Evolutionary conservation across 1,140 invertebrate species (phyloP), one percentile per base, ranked within the genome.

Genomic region (Melanaphis sacchari): DNA sequence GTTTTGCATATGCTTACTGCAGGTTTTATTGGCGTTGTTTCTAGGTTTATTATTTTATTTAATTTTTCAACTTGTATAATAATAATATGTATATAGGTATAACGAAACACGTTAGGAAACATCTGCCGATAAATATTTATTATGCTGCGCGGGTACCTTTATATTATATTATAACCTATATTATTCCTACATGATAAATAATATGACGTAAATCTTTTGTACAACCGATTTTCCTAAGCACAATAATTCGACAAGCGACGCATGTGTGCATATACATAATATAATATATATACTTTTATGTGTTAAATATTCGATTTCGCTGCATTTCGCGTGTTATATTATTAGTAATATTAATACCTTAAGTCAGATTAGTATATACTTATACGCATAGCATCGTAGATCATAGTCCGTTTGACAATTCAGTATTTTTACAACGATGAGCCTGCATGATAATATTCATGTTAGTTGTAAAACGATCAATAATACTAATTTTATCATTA

Each of bases 61-160:
- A 41, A 85, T 46, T 87, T 43, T 46, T 18, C 31, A n/a, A 15
- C 41, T 41, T n/a, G 26, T 87, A 87, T 21, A 87, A n/a, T 31
- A 40, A 82, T 22, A 82, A 49, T 49, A 49, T 0, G 43, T 21
- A 66, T 76, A 18, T 38, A 82, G 8, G 3, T 40, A 38, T 24
- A 38, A 85, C 40, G 38, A 40, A 85, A 88, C 43, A 88, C 85
- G 85, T 85, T 85, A 24, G 8, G n/a, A 88, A 88, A 88, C 85
- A 88, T 88, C 85, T 88, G 85, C 43, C 85, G n/a, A 88, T 88
- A 88, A 88, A 88, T 49, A 88, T 88, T 87, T 87, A 43, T 76
- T 76, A 76, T 76, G 59, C 59, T n/a, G 59, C 15, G 59, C 59
- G 31, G 15, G 59, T 76, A 18, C 59, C 15, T 76, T 76, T n/a